phyloP scores from a whole-genome alignment of 2,888 invertebrate genomes.

The Ellobium chinense region DNA sequence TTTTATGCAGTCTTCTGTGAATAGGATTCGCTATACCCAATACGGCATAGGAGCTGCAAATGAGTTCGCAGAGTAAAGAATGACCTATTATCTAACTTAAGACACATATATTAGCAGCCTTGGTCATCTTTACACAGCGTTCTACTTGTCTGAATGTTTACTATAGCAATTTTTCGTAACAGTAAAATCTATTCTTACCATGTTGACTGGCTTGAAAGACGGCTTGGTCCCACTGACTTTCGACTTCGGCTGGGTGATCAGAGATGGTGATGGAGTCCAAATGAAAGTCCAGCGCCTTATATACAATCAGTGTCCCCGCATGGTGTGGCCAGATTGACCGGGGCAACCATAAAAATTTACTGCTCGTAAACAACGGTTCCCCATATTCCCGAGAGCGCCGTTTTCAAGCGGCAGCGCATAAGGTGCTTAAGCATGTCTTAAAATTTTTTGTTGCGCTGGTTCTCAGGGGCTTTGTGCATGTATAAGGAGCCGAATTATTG shows the following conservation, averaged over 20 bases:
- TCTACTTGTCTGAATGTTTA: too few relatives aligned
- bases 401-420: not conserved
- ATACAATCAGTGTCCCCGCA: not conserved
- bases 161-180: too few relatives aligned
- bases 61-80: too few relatives aligned
- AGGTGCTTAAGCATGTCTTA: not conserved
- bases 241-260: not conserved
- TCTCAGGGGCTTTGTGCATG: not conserved
- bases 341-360: not conserved
- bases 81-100: too few relatives aligned
- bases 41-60: too few relatives aligned
- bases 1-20: too few relatives aligned
- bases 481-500: not conserved
- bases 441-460: not conserved
- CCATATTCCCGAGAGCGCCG: not conserved
- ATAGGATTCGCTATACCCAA: too few relatives aligned
- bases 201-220: not conserved
- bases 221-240: not conserved
- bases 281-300: not conserved
- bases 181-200: too few relatives aligned
- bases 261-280: not conserved
- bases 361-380: not conserved
- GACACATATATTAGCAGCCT: too few relatives aligned
- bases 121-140: too few relatives aligned
- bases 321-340: not conserved